Evolutionary conservation across 2,888 invertebrate genomes (phyloP), one percentile per base, ranked within the genome.

Genomic region (Formica aserva): DNA sequence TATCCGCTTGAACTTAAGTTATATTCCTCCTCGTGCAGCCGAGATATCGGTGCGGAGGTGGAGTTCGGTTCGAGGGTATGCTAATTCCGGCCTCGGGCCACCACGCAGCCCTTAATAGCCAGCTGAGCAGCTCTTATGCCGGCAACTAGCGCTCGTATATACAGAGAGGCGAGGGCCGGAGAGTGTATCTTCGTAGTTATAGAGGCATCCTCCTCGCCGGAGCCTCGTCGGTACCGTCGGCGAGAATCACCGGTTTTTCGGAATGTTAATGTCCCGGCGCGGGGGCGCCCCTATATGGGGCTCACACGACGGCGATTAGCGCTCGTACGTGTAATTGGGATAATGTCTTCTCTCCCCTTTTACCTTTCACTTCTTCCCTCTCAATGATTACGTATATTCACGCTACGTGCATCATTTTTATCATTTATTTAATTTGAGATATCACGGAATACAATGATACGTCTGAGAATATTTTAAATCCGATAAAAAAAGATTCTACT

Each of bases 51-150:
- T 92, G 93, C 92, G 94, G 93, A 94, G 94, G 94, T 94, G 94
- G 94, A 94, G 94, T 93, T 91, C 92, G 91, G 93, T 91, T 90
- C 91, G 92, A 93, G 94, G 93, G 93, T 94, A 94, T 94, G 94
- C 94, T 94, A 94, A 94, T 94, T 93, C 93, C 92, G 92, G 94
- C 94, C 94, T 91, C 89, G 87, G 94, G 94, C 94, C 92, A 94
- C 94, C 94, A 94, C 94, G 94, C 94, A 94, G 94, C 94, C 94
- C 94, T 94, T 94, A 94, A 94, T 94, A 93, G 94, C 92, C 93
- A 94, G 93, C 93, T 93, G 92, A 94, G 92, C 92, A 89, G 90
- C 92, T 93, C 93, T 92, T 91, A 93, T 92, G 88, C 91, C 92
- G 91, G 93, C 93, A 93, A 93, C 92, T 93, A 93, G 93, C 91